Percentiles rank a stretch among this genome's conserved stretches.
Conservation (phyloP, 2,113 vertebrate species). For the Lagopus leucura region DNA sequence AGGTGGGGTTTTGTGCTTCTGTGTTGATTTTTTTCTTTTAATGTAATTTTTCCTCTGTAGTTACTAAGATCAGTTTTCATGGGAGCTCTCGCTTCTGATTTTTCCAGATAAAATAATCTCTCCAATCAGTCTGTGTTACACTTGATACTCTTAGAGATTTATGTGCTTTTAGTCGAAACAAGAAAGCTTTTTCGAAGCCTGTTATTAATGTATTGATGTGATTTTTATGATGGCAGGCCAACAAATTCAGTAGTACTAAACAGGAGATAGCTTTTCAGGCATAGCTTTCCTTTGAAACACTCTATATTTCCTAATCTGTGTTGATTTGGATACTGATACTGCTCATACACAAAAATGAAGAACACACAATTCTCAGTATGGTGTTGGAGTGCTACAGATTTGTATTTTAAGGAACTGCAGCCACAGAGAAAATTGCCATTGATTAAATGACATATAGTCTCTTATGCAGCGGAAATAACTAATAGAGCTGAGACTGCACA, state of each 20-base stretch:
- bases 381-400: constrained; percentile 9
- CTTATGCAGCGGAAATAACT: constrained; percentile 70
- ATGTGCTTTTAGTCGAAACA: background rate
- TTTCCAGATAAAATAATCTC: background rate
- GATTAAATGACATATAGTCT: constrained; percentile 63
- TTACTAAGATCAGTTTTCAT: background rate
- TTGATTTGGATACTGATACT: background rate
- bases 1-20: background rate
- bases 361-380: background rate
- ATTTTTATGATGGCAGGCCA: background rate
- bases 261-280: background rate
- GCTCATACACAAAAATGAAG: background rate
- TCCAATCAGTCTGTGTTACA: rapidly evolving
- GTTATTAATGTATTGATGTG: background rate
- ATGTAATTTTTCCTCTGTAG: background rate
- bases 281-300: background rate
- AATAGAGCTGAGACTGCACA: constrained; percentile 59
- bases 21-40: background rate
- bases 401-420: constrained; percentile 26
- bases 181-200: constrained; percentile 12
- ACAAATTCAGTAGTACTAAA: background rate
- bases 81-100: background rate
- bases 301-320: background rate
- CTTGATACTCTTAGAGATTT: background rate
- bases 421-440: constrained; percentile 57